Evolutionary conservation across 1,140 invertebrate species (phyloP), one percentile per base, ranked within the genome.

Genomic region (Tenebrio molitor): DNA sequence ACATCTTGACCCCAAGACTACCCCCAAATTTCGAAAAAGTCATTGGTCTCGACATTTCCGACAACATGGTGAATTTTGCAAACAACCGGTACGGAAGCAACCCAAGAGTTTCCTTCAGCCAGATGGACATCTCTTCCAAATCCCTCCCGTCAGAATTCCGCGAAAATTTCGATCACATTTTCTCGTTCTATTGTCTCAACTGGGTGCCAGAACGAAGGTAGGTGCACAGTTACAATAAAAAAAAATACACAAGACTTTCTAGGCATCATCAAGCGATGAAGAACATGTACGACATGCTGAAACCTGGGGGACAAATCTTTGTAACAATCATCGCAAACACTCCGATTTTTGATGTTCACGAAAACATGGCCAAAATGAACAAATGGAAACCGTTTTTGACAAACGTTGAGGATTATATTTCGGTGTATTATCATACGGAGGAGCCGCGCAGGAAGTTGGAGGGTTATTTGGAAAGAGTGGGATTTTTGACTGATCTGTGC

Each of bases 121-220:
- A 33, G 29, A 33, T 33, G 29, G 29, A 33, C 29, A 33, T 33
- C 29, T 33, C 4, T 10, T 5, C 4, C 29, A 33, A 33, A 33
- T 33, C 29, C 29, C n/a, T n/a, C n/a, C n/a, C n/a, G n/a, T n/a
- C n/a, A n/a, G n/a, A n/a, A n/a, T 33, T 33, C 29, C 4, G 10
- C 4, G 29, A 10, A 5, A 5, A 33, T 33, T 33, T 33, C 29
- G 29, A 46, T 7, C 12, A 46, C 7, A 15, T 89, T 0, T 89
- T 93, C 58, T 95, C 93, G 0, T 94, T 94, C 76, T 93, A 94
- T 78, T 92, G 93, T 73, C 83, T 95, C 0, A 93, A 95, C 75
- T 95, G 93, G 93, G 89, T 94, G 23, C 29, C 29, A 33, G 29
- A 33, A 33, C 4, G 10, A 5, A 33, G 29, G 29, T 33, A 33